Evolutionary conservation across 2,888 invertebrate genomes (phyloP).

Genomic region (Polyploca ridens): DNA sequence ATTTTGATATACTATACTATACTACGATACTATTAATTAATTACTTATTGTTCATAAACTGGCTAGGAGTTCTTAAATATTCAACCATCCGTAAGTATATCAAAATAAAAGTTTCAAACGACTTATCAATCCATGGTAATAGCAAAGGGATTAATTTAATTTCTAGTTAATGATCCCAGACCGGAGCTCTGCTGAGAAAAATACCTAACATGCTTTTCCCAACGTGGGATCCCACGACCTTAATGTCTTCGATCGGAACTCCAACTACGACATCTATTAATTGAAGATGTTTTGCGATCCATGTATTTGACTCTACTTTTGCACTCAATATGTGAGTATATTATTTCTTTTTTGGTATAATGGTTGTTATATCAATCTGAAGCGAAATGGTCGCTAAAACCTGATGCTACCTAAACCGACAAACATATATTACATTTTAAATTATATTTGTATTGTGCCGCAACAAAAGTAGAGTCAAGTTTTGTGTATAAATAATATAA

Average conservation of each 20-base stretch:
- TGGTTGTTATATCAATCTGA: no score
- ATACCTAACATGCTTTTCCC: conserved; percentile 4
- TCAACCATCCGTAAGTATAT: no score
- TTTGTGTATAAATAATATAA: not conserved
- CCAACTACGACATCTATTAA: no score
- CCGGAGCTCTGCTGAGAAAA: not conserved
- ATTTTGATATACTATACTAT: no score
- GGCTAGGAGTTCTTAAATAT: no score
- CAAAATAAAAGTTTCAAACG: not conserved
- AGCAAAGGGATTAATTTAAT: not conserved
- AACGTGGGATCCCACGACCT: not conserved
- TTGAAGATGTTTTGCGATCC: not conserved
- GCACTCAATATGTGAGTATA: not conserved
- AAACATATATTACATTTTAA: no score
- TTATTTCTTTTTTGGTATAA: no score
- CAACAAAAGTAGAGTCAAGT: not conserved
- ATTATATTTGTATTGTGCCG: no score
- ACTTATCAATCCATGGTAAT: not conserved
- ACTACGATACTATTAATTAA: no score
- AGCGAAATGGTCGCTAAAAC: no score
- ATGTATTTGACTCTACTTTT: not conserved
- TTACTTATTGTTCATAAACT: no score
- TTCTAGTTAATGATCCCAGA: not conserved
- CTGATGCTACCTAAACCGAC: no score
- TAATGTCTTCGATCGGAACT: not conserved